Conservation (phyloP, 2,113 vertebrate species). For the Poeciliopsis prolifica region DNA sequence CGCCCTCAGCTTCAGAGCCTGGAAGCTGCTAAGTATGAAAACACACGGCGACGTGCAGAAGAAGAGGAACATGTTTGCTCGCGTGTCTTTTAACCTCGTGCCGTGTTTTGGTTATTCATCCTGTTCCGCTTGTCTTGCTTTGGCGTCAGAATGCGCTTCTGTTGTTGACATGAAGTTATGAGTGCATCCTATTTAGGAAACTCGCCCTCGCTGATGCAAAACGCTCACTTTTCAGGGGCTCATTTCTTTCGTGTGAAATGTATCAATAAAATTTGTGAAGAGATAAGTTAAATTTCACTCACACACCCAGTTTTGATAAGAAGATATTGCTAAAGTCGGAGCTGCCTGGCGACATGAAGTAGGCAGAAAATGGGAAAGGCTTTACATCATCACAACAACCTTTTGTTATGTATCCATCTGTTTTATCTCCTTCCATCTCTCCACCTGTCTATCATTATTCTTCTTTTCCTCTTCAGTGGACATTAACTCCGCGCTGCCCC, state of each 20-base stretch:
- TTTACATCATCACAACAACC: too few species aligned
- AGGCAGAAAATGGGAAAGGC: neutral
- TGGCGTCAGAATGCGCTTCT: neutral
- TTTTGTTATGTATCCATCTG: neutral
- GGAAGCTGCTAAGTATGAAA: neutral
- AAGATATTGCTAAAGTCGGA: neutral
- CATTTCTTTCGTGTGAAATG: too few species aligned
- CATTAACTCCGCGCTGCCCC: slow-evolving; percentile 89
- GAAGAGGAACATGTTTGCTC: neutral
- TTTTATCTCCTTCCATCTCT: too few species aligned
- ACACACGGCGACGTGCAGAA: neutral
- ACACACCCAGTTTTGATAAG: too few species aligned
- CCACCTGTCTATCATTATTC: neutral
- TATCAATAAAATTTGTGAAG: too few species aligned
- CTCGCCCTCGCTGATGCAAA: too few species aligned
- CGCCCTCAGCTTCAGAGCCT: neutral
- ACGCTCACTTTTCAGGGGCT: too few species aligned
- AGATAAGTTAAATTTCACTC: too few species aligned
- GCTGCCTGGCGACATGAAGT: neutral
- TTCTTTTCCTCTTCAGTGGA: slow-evolving; percentile 81
- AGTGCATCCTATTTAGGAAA: too few species aligned
- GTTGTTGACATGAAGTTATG: too few species aligned
- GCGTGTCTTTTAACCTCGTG: neutral
- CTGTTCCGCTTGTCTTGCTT: neutral
- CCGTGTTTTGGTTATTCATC: neutral